phyloP scores from a whole-genome alignment of 2,113 vertebrate genomes.

The Rafetus swinhoei region DNA sequence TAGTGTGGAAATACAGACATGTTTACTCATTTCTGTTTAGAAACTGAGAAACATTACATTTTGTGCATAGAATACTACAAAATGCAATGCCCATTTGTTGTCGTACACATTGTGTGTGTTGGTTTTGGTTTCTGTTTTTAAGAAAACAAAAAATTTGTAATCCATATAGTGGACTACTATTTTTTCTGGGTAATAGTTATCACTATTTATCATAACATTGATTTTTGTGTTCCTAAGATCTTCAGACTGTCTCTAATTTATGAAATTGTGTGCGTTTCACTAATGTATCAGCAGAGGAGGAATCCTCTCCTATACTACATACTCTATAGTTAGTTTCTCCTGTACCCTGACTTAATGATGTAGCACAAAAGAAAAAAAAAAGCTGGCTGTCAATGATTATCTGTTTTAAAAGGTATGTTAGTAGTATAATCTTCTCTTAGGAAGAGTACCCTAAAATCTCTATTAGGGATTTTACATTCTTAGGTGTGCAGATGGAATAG shows the following conservation, averaged over 20 bases:
- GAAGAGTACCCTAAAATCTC: slow-evolving; percentile 17
- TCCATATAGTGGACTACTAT: background rate
- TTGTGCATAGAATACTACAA: background rate
- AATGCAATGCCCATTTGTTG: background rate
- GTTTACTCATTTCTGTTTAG: background rate
- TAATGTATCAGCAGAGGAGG: background rate
- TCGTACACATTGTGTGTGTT: background rate
- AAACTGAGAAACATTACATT: background rate
- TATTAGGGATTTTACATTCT: too few relatives aligned
- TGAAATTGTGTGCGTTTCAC: background rate
- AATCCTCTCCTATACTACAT: background rate
- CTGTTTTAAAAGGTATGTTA: slow-evolving; percentile 34
- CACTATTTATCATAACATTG: background rate
- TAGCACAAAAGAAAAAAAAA: slow-evolving; percentile 3
- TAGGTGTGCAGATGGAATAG: too few relatives aligned
- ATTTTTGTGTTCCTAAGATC: background rate
- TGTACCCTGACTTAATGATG: slow-evolving; percentile 23
- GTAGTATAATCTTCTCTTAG: slow-evolving; percentile 24
- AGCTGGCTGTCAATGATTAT: slow-evolving; percentile 6
- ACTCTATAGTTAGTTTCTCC: background rate
- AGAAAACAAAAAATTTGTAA: background rate
- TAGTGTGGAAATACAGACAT: background rate
- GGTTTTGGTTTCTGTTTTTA: background rate
- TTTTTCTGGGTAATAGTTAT: background rate
- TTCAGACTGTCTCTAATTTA: background rate